Percentiles rank a stretch among this genome's conserved stretches.
These are phyloP conservation scores for Lutjanus erythropterus DNA, from an alignment of 2,113 vertebrate species.

Conservation along the genomic window DNA sequence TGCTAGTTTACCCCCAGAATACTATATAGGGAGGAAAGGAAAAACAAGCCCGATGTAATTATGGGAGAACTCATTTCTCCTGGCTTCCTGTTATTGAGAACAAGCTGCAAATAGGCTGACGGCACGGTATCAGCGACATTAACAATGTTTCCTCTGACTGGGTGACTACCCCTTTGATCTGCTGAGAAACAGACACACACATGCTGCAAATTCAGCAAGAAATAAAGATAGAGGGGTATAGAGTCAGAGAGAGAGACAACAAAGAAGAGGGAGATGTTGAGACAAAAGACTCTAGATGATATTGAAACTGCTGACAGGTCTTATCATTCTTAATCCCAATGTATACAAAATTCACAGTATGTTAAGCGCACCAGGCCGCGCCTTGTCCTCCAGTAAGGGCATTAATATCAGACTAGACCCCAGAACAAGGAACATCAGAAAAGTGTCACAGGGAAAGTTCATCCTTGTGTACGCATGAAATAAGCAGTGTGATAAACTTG, in stretches of 20 bases:
- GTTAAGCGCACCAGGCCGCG: background rate
- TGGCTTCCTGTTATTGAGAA: conserved; percentile 80
- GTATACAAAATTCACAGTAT: background rate
- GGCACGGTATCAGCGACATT: conserved; percentile 71
- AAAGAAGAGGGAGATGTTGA: background rate
- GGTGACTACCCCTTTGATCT: conserved; percentile 69
- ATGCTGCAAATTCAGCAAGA: conserved; percentile 2
- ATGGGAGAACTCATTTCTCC: conserved; percentile 76
- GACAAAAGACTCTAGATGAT: conserved; percentile 2
- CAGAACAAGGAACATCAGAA: too few relatives aligned
- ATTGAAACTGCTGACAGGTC: background rate
- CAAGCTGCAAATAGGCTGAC: conserved; percentile 68
- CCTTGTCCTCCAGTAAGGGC: too few relatives aligned
- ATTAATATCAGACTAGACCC: too few relatives aligned
- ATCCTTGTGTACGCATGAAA: too few relatives aligned
- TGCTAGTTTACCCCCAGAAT: conserved; percentile 55
- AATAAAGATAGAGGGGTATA: background rate
- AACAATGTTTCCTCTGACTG: conserved; percentile 70
- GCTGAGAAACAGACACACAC: conserved; percentile 40
- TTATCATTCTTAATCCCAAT: background rate
- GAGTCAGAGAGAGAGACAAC: background rate
- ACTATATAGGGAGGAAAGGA: conserved; percentile 52
- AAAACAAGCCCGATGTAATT: conserved; percentile 66
- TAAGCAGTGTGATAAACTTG: too few relatives aligned
- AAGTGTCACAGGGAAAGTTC: too few relatives aligned